phyloP scores from a whole-genome alignment of 2,797 vertebrate species.

The Orestias chungarensis region DNA sequence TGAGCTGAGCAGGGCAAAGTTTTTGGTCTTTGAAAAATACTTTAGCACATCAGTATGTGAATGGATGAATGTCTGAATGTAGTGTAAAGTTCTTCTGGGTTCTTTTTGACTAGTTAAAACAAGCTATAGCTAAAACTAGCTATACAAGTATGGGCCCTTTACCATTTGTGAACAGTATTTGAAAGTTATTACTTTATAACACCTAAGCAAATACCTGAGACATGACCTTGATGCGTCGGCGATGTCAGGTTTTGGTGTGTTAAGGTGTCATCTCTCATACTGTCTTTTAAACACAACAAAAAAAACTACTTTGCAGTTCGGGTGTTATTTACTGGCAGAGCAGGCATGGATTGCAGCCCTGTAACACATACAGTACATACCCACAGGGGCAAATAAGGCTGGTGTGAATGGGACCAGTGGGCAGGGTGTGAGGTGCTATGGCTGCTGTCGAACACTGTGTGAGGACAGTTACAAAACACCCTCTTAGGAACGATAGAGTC shows the following conservation, averaged over 20 bases:
- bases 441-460: background rate
- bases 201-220: background rate
- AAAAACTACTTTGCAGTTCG: background rate
- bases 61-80: too few species aligned
- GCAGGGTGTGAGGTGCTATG: background rate
- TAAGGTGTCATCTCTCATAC: background rate
- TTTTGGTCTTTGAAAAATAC: too few species aligned
- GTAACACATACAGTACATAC: background rate
- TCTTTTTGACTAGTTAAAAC: too few species aligned
- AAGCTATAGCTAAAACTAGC: too few species aligned
- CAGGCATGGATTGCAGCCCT: background rate
- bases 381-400: background rate
- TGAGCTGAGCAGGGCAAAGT: too few species aligned
- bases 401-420: background rate
- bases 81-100: too few species aligned
- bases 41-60: too few species aligned
- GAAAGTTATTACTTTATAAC: background rate
- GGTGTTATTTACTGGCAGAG: background rate
- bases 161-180: rapidly evolving
- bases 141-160: too few species aligned
- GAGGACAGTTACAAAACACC: background rate
- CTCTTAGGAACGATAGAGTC: background rate
- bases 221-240: background rate
- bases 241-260: background rate
- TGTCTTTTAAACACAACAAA: background rate